Percentiles rank a stretch among this genome's conserved stretches.
These are phyloP conservation scores for Onthophagus taurus DNA, from an alignment of 1,140 invertebrate genomes.

Conservation along the genomic window DNA sequence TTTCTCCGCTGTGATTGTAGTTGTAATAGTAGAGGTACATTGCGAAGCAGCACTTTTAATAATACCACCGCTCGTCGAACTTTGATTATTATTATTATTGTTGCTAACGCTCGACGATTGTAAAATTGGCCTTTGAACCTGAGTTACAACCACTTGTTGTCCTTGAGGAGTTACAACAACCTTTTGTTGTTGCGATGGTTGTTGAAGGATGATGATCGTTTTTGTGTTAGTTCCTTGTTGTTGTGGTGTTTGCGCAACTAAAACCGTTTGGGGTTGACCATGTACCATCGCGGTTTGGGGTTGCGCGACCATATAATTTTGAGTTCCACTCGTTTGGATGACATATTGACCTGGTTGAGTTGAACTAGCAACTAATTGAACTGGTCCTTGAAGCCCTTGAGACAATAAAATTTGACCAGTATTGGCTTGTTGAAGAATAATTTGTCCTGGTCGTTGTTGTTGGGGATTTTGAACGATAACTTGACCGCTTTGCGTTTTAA, in stretches of 20 bases:
- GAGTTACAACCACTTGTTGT: conserved; percentile 52
- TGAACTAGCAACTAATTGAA: conserved; percentile 34
- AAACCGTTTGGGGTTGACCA: conserved; percentile 51
- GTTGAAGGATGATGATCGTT: conserved; percentile 64
- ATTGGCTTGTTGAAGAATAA: conserved; percentile 38
- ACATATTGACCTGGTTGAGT: conserved; percentile 42
- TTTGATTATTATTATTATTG: conserved; percentile 37
- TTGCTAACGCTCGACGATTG: conserved; percentile 41
- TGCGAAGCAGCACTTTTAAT: conserved; percentile 38
- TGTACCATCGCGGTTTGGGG: conserved; percentile 50
- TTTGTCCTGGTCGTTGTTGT: conserved; percentile 30
- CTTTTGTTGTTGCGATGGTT: conserved; percentile 37
- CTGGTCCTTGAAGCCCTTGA: conserved; percentile 28
- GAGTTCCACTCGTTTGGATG: conserved; percentile 41
- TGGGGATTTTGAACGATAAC: conserved; percentile 41
- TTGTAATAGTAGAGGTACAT: conserved; percentile 36
- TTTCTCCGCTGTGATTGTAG: conserved; percentile 14
- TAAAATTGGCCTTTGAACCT: conserved; percentile 43
- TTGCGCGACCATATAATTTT: conserved; percentile 53
- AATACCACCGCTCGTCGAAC: conserved; percentile 39
- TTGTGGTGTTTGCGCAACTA: conserved; percentile 51
- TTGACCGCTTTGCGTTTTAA: conserved; percentile 32
- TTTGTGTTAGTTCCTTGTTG: conserved; percentile 54
- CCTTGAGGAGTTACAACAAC: conserved; percentile 57
- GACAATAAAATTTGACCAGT: conserved; percentile 30